Conservation (phyloP, 2,113 vertebrate species). For the Oncorhynchus mykiss region DNA sequence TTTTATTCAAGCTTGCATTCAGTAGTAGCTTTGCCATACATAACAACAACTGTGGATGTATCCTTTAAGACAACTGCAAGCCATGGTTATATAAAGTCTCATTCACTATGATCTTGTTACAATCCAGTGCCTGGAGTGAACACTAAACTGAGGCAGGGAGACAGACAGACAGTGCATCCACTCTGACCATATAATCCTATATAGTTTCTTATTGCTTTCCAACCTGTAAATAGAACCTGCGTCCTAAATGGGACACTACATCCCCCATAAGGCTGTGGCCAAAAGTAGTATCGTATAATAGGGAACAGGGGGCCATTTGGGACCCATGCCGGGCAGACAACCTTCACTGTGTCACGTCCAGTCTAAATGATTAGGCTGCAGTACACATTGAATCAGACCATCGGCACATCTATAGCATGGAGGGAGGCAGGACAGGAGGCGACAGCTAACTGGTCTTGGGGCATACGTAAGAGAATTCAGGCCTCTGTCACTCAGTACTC, state of each 20-base stretch:
- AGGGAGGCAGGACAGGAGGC: not conserved
- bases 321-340: not conserved
- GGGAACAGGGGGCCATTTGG: too few relatives aligned
- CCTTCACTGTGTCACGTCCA: not conserved
- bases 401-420: not conserved
- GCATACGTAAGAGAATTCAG: not conserved
- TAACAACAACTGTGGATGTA: not conserved
- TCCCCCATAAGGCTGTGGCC: too few relatives aligned
- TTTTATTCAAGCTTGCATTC: not conserved
- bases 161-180: too few relatives aligned
- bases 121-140: not conserved
- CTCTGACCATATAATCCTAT: too few relatives aligned
- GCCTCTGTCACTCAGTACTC: not conserved
- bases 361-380: constrained; percentile 1
- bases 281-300: too few relatives aligned
- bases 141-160: not conserved
- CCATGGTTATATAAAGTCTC: not conserved
- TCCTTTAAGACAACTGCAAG: not conserved
- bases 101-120: not conserved
- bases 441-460: not conserved
- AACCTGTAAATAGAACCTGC: too few relatives aligned
- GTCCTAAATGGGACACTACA: too few relatives aligned
- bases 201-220: too few relatives aligned
- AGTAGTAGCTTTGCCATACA: not conserved
- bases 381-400: not conserved